Percentiles rank a stretch among this genome's conserved stretches.
Conservation (phyloP, 1,140 invertebrate species). For the Drosophila littoralis region DNA sequence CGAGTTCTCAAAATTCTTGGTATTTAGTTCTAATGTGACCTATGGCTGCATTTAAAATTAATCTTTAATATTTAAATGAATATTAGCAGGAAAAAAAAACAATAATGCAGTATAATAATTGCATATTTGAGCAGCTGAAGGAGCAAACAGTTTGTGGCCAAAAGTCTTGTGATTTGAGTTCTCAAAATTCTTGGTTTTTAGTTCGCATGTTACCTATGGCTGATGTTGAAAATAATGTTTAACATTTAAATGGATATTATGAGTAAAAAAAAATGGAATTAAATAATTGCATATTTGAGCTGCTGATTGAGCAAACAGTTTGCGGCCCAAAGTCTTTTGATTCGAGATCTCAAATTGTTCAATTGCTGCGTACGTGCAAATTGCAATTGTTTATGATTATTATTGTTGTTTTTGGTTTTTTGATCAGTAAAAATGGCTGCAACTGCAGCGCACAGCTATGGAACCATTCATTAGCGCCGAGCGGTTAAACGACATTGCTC, state of each 20-base stretch:
- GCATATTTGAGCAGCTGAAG: slow-evolving; percentile 22
- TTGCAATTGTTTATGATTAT: slow-evolving; percentile 22
- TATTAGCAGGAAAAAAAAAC: not conserved
- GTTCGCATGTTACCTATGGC: no score
- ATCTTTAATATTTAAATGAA: not conserved
- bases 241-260: not conserved
- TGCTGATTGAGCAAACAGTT: slow-evolving; percentile 32
- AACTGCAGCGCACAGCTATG: slow-evolving; percentile 26
- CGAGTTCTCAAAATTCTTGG: no score
- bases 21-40: no score
- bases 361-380: slow-evolving; percentile 57
- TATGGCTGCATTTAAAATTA: not conserved
- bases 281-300: slow-evolving; percentile 18
- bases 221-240: not conserved
- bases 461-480: slow-evolving; percentile 68
- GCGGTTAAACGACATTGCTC: slow-evolving; percentile 66
- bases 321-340: slow-evolving; percentile 50
- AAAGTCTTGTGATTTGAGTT: no score
- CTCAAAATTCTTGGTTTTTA: no score
- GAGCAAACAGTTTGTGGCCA: no score
- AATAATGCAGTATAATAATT: slow-evolving; percentile 6
- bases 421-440: slow-evolving; percentile 4
- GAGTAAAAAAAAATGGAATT: not conserved
- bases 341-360: slow-evolving; percentile 51
- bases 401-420: slow-evolving; percentile 23